These are phyloP conservation scores for Timandra comae DNA, from an alignment of 2,888 invertebrate species.

Conservation along the genomic window DNA sequence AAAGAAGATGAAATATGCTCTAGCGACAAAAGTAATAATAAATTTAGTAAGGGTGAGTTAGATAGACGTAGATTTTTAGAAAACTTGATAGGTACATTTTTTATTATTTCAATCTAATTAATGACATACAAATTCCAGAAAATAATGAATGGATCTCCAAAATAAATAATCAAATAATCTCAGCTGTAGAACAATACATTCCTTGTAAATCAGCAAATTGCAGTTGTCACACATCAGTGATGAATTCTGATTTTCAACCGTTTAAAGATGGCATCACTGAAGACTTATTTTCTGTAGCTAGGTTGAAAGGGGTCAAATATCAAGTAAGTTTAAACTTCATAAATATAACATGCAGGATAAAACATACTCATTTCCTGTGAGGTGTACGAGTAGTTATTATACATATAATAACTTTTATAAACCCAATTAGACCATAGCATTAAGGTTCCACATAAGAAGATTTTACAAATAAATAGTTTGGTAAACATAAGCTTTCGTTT, in stretches of 20 bases:
- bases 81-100: conserved; percentile 2
- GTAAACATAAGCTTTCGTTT: too few species aligned
- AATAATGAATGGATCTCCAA: conserved; percentile 58
- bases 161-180: conserved; percentile 59
- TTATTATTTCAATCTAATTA: not conserved
- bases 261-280: conserved; percentile 85
- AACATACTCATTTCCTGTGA: too few species aligned
- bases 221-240: conserved; percentile 79
- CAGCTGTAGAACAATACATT: conserved; percentile 66
- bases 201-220: conserved; percentile 78
- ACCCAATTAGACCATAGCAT: too few species aligned
- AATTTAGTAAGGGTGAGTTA: conserved; percentile 32
- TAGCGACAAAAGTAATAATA: conserved; percentile 21
- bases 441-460: too few species aligned
- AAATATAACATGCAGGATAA: too few species aligned
- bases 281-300: conserved; percentile 78
- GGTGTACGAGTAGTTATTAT: too few species aligned
- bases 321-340: conserved; percentile 43
- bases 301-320: conserved; percentile 58
- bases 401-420: too few species aligned
- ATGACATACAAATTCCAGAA: conserved; percentile 51
- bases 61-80: too few species aligned
- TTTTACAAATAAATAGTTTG: too few species aligned
- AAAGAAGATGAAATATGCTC: conserved; percentile 24
- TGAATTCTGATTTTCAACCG: conserved; percentile 81